Evolutionary conservation across 2,113 vertebrate genomes (phyloP).

Genomic region (Myanophis thanlyinensis): DNA sequence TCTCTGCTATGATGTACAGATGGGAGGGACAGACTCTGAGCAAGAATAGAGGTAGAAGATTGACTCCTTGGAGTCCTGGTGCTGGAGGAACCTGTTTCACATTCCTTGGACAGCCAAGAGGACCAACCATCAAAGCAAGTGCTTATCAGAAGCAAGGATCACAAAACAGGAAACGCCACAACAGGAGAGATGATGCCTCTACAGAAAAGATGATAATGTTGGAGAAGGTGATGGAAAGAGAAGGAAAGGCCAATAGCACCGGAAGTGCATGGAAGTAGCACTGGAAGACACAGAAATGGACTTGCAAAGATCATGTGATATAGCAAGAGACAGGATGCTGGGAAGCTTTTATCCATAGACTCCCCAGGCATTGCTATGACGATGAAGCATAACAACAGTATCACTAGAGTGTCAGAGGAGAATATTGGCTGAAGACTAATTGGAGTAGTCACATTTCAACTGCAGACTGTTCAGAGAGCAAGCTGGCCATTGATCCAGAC

Average conservation of each 20-base stretch:
- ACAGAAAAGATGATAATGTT: neutral
- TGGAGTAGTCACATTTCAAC: neutral
- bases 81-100: neutral
- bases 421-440: neutral
- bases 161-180: neutral
- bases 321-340: neutral
- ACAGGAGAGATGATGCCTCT: neutral
- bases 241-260: neutral
- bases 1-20: neutral
- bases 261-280: neutral
- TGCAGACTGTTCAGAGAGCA: neutral
- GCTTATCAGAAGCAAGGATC: neutral
- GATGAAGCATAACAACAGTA: neutral
- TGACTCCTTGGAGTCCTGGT: neutral
- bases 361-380: neutral
- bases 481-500: neutral
- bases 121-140: neutral
- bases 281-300: neutral
- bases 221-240: neutral
- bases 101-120: neutral
- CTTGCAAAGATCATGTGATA: neutral
- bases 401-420: neutral
- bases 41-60: neutral
- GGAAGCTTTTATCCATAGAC: neutral
- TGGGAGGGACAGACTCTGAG: neutral